Evolutionary conservation across 92 coral and sea anemone species (phyloP), one percentile per base, ranked within the genome.

Genomic region (Bergia sp.): DNA sequence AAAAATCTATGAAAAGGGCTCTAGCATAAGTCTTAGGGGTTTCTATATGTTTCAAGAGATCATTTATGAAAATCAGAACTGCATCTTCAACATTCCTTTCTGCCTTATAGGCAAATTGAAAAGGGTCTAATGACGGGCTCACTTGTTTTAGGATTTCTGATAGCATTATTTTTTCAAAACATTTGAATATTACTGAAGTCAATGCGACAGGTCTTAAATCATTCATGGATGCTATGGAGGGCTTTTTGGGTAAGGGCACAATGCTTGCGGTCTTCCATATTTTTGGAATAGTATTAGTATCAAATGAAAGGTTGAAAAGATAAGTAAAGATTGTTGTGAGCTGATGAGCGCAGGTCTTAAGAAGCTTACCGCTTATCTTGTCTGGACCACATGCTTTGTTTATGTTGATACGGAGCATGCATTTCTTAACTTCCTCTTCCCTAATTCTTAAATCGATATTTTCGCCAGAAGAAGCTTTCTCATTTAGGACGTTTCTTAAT

Each of bases 201-300:
- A 77, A 53, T 18, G 82, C 82, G 21, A 77, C 82, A n/a, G 82
- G 82, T 53, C 82, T 77, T 39, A 77, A 77, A 39, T 77, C 82
- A 37, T 77, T 77, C 82, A 77, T 77, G 47, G 23, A n/a, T 77
- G 40, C 37, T n/a, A n/a, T n/a, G n/a, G 40, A 20, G 53, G 40
- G 21, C 43, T 77, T 77, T 37, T 77, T 77, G 43, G 82, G 82
- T n/a, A 77, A 20, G n/a, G 82, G 82, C 43, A 77, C 53, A 77
- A 77, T 77, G 40, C 47, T 16, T 20, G 82, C 37, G 0, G 37
- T 20, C 53, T 77, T 77, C 82, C 82, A 77, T 77, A 77, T 18
- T 0, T 18, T n/a, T 77, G 82, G 82, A n/a, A 77, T n/a, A 20
- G 40, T 18, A 39, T 53, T 20, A n/a, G 40, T 39, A 39, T 39